A percentile compares a stretch with the other conserved stretches of the same genome.
Conservation (phyloP, 2,888 invertebrate species). For the Acanthosepion pharaonis region DNA sequence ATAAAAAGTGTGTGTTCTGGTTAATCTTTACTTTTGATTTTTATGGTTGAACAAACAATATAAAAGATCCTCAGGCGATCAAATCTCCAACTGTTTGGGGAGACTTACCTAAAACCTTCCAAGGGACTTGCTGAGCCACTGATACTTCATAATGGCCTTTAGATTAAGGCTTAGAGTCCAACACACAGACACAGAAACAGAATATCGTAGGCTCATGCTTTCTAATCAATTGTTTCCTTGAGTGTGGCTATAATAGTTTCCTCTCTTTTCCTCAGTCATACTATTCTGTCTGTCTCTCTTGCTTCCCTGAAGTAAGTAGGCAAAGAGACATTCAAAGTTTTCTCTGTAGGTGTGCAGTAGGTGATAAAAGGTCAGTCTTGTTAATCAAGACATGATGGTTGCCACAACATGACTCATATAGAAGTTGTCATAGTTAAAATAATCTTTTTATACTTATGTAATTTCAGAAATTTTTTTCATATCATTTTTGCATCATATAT, state of each 20-base stretch:
- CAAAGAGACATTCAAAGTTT: background rate
- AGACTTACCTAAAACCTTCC: background rate
- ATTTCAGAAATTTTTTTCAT: background rate
- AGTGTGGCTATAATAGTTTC: background rate
- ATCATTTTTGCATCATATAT: background rate
- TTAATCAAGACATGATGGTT: background rate
- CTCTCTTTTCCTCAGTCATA: background rate
- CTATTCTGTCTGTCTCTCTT: background rate
- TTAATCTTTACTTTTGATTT: background rate
- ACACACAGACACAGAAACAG: background rate
- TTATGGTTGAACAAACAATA: background rate
- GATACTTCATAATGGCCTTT: background rate
- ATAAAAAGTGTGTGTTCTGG: background rate
- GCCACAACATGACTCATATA: background rate
- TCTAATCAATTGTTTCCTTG: background rate
- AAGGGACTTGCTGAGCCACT: background rate
- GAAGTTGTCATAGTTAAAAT: background rate
- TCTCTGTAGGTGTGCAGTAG: background rate
- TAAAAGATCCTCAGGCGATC: background rate
- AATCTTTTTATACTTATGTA: background rate
- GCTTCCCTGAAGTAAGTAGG: background rate
- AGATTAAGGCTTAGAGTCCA: background rate
- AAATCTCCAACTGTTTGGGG: background rate
- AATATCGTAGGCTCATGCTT: background rate
- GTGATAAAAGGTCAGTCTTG: constrained; percentile 33